Evolutionary conservation across 2,113 vertebrate species (phyloP).

Genomic region (Mastomys coucha): DNA sequence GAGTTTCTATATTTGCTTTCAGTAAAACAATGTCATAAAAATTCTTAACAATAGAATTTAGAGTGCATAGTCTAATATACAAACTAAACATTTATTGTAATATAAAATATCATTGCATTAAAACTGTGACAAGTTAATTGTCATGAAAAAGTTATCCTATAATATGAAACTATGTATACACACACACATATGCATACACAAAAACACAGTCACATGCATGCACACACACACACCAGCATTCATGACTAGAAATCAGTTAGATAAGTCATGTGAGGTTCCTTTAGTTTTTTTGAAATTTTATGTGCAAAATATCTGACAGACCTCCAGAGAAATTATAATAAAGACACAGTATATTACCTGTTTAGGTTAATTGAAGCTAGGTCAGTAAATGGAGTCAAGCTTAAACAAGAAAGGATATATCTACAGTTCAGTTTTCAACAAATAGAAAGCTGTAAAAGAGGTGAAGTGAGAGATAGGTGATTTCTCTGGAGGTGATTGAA

Average conservation of each 20-base stretch:
- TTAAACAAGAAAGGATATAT: not conserved
- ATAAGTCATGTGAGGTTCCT: not conserved
- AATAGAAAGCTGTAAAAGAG: not conserved
- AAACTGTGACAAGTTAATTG: not conserved
- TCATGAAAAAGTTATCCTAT: not conserved
- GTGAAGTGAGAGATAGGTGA: not conserved
- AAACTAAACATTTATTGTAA: not conserved
- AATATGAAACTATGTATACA: not conserved
- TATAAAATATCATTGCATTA: not conserved
- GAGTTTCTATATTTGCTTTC: not conserved
- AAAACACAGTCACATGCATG: not conserved
- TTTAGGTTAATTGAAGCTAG: not conserved
- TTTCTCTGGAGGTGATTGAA: not conserved
- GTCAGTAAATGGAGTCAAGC: not conserved
- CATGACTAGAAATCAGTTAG: not conserved
- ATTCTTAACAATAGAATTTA: not conserved
- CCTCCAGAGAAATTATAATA: not conserved
- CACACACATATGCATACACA: not conserved
- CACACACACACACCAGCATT: not conserved
- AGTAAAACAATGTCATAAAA: not conserved
- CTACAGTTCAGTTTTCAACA: not conserved
- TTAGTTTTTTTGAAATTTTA: not conserved
- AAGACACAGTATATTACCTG: not conserved
- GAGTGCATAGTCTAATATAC: not conserved
- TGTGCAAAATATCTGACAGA: not conserved